Base-by-base conservation (phyloP, 2,113 vertebrate genomes). In the Pogona vitticeps region DNA sequence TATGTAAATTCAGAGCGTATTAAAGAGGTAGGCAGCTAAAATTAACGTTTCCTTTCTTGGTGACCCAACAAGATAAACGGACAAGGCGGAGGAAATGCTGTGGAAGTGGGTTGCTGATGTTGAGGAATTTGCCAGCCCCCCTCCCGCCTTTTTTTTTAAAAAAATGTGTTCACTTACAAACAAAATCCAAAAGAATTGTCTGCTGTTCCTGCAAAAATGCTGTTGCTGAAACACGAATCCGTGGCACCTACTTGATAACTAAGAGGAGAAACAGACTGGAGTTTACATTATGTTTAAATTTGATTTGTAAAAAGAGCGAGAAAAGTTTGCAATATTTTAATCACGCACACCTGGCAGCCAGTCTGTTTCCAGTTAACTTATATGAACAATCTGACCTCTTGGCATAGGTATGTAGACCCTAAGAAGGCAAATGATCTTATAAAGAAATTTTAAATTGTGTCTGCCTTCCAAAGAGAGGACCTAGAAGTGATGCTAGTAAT, bases 1-100 rank as follows among this genome's bases (percentile, higher is more conserved):
- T 78, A 38, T 87, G 90, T 95, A 94, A 91, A 95, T 95, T 94
- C 92, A 93, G 93, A 94, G 92, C 52, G 93, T 91, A 71, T 91
- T 20, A 70, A 92, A 26, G 90, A 93, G 88, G 92, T 65, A 88
- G 77, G 76, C 87, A 86, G 92, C 94, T 95, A 95, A 94, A 95
- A 95, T 93, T 89, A 92, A 92, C 94, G 91, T 92, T 85, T 92
- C 88, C 92, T 31, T 84, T 36, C 71, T 61, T 28, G 20, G 86
- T 81, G 87, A 93, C 90, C 5, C 1, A 92, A 88, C 81, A 78
- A 90, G 87, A 93, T 90, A 93, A 93, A 93, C 90, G 18, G 18
- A 63, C 3, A 12, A 5, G 46, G 46, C 5, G 36, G 89, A 94
- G 88, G 14, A 68, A 61, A 94, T 91, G 87, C 88, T 92, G 90